Percentiles rank a stretch among this genome's conserved stretches.
Evolutionary conservation across 2,888 invertebrate genomes (phyloP).

Genomic region (Tipula confusa): DNA sequence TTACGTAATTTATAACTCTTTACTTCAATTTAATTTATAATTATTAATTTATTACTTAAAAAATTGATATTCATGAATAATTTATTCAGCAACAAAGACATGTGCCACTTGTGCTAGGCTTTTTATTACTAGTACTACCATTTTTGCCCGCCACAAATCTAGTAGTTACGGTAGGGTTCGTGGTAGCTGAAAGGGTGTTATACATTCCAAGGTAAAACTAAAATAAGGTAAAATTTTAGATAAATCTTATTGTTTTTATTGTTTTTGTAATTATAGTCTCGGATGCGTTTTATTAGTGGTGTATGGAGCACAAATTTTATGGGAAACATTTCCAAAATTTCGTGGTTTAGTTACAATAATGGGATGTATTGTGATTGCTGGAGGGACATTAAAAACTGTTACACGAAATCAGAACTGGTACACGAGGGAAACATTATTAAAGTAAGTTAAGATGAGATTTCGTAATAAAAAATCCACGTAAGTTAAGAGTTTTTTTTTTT

Average conservation of each 20-base stretch:
- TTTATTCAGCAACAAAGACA: conserved; percentile 65
- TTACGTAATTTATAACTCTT: too few species aligned
- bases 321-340: conserved; percentile 51
- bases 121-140: conserved; percentile 71
- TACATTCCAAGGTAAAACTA: conserved; percentile 75
- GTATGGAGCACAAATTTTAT: conserved; percentile 66
- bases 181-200: conserved; percentile 80
- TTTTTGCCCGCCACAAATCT: conserved; percentile 84
- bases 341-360: conserved; percentile 51
- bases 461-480: too few species aligned
- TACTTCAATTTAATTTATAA: too few species aligned
- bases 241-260: neutral
- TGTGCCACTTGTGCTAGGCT: conserved; percentile 62
- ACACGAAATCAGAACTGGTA: conserved; percentile 73
- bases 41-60: too few species aligned
- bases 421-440: conserved; percentile 69
- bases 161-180: conserved; percentile 74
- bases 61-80: too few species aligned
- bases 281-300: conserved; percentile 74
- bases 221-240: neutral
- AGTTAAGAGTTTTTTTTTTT: too few species aligned
- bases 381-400: conserved; percentile 63
- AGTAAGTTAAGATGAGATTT: conserved; percentile 57
- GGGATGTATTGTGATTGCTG: conserved; percentile 56
- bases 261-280: conserved; percentile 56